Conservation (phyloP, 2,888 invertebrate species). For the Ormyrus nitidulus region DNA sequence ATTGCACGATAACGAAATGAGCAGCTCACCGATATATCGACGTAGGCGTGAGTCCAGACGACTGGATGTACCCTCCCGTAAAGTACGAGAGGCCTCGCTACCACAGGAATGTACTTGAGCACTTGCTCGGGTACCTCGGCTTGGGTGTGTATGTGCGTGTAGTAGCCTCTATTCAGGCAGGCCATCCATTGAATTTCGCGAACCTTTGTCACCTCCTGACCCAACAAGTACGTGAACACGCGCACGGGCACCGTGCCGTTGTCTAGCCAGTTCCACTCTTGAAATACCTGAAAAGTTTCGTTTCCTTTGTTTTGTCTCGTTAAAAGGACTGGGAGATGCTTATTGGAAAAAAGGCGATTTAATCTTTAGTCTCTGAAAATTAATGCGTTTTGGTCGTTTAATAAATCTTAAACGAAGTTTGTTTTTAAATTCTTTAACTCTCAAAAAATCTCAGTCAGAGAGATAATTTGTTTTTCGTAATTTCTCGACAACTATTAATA, state of each 20-base stretch:
- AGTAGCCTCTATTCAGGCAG: slow-evolving; percentile 96
- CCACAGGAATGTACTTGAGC: slow-evolving; percentile 95
- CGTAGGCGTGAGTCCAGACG: slow-evolving; percentile 97
- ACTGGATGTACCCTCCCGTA: slow-evolving; percentile 86
- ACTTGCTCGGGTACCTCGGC: slow-evolving; percentile 98
- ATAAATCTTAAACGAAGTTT: no score
- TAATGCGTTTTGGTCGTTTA: no score
- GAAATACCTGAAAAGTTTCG: slow-evolving; percentile 79
- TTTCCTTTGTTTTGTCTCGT: no score
- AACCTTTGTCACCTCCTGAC: slow-evolving; percentile 94
- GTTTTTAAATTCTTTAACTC: no score
- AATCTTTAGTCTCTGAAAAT: no score
- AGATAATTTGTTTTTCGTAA: no score
- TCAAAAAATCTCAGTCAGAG: no score
- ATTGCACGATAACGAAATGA: no score
- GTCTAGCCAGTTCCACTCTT: slow-evolving; percentile 85
- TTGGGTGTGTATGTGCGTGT: slow-evolving; percentile 94
- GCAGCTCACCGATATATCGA: slow-evolving; percentile 85
- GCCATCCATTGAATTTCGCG: slow-evolving; percentile 95
- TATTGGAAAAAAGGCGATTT: no score
- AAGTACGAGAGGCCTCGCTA: slow-evolving; percentile 89
- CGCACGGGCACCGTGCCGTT: slow-evolving; percentile 88
- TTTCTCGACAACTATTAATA: no score
- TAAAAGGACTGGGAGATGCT: no score
- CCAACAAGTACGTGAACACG: slow-evolving; percentile 96